A percentile compares a stretch with the other conserved stretches of the same genome.
Conservation (phyloP, 2,797 vertebrate species). For the Enteromius treurensis region DNA sequence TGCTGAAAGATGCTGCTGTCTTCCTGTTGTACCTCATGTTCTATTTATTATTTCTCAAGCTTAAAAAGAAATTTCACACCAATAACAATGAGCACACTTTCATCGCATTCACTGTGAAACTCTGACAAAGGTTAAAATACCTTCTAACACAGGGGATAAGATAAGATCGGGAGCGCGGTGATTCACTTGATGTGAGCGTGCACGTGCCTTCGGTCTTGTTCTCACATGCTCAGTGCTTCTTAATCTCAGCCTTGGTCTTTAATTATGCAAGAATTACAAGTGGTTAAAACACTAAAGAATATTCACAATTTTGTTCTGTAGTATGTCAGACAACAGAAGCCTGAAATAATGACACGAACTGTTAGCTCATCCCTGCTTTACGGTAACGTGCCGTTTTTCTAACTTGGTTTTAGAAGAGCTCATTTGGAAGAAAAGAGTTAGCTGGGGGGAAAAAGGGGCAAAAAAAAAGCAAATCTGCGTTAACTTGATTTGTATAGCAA, state of each 20-base stretch:
- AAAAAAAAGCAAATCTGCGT: background rate
- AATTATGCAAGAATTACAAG: background rate
- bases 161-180: background rate
- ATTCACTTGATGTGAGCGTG: background rate
- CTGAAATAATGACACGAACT: background rate
- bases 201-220: background rate
- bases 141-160: background rate
- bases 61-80: background rate
- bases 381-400: background rate
- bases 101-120: background rate
- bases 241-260: slow-evolving; percentile 1
- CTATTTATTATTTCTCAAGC: background rate
- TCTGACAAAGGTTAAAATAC: background rate
- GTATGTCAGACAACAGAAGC: background rate
- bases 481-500: background rate
- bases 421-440: background rate
- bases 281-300: background rate
- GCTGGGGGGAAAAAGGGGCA: no score
- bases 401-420: background rate
- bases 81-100: background rate
- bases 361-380: background rate
- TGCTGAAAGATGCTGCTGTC: background rate
- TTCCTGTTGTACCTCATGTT: background rate
- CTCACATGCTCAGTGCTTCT: background rate
- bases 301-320: background rate